Conservation (phyloP, 1,140 invertebrate genomes). For the Periplaneta americana region DNA sequence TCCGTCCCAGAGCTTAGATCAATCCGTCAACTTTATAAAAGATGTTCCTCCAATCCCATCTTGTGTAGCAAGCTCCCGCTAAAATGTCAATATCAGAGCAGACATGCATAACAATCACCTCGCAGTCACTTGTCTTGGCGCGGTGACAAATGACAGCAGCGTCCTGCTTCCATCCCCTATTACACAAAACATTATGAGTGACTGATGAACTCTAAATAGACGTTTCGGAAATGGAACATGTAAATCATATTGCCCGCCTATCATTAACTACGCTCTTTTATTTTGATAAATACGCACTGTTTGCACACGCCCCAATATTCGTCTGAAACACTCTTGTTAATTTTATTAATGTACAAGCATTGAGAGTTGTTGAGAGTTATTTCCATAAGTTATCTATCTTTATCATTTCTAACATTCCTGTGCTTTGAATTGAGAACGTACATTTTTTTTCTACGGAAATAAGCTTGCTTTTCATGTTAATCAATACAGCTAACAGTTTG, state of each 20-base stretch:
- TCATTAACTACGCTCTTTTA: neutral
- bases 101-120: neutral
- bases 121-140: neutral
- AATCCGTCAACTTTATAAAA: neutral
- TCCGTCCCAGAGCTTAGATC: neutral
- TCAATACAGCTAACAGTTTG: no score
- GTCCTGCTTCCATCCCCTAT: neutral
- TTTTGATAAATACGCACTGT: no score
- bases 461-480: no score
- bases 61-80: neutral
- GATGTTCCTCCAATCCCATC: neutral
- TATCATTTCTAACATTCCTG: no score
- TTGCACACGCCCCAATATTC: no score
- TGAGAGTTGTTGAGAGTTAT: no score
- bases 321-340: no score
- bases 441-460: no score
- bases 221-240: neutral
- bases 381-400: no score
- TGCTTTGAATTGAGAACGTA: no score
- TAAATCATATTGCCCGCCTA: neutral
- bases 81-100: neutral
- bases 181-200: neutral
- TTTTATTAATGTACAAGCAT: no score
- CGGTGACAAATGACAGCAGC: neutral
- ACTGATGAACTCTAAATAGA: neutral